Evolutionary conservation across 92 coral and sea anemone genomes (phyloP).

Genomic region (Bergia puertoricense): DNA sequence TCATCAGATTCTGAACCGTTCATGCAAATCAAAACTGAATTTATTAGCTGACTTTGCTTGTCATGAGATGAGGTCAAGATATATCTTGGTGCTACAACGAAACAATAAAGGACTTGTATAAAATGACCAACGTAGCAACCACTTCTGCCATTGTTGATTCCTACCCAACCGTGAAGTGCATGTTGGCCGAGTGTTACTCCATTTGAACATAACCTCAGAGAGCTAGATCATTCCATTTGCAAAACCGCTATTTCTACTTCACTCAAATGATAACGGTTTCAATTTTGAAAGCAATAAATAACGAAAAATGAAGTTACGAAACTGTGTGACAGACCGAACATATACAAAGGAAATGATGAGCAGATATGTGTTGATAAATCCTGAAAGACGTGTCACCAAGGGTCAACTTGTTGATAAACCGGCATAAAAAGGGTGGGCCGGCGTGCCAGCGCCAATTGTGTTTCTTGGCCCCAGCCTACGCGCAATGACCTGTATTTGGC

Average conservation of each 20-base stretch:
- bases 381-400: neutral
- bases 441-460: too few relatives aligned
- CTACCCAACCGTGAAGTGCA: conserved; percentile 8
- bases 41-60: neutral
- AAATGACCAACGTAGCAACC: conserved; percentile 11
- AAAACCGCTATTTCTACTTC: neutral
- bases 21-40: conserved; percentile 17
- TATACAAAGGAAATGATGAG: neutral
- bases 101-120: conserved; percentile 26
- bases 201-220: conserved; percentile 6
- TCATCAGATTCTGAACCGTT: neutral
- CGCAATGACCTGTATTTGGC: too few relatives aligned
- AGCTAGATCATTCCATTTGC: neutral
- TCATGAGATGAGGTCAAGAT: conserved; percentile 20
- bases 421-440: too few relatives aligned
- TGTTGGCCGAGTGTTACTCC: neutral
- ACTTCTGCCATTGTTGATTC: conserved; percentile 16
- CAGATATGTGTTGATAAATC: neutral
- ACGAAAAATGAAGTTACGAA: neutral
- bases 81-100: neutral
- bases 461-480: too few relatives aligned
- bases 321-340: neutral
- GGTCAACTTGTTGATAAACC: too few relatives aligned
- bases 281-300: neutral
- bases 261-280: neutral